Evolutionary conservation across 2,888 invertebrate species (phyloP).

Genomic region (Latheticus oryzae): DNA sequence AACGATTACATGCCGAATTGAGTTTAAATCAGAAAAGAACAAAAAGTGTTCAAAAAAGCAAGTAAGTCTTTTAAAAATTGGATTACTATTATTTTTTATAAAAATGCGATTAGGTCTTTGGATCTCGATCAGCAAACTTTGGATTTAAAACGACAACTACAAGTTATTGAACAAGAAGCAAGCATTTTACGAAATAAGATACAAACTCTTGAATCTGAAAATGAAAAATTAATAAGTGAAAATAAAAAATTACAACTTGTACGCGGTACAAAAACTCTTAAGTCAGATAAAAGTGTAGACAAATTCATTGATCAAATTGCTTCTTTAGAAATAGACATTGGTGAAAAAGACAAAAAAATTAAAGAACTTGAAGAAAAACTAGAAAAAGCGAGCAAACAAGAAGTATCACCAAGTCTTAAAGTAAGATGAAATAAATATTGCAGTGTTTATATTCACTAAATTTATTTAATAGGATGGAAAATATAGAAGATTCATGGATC

Average conservation of each 20-base stretch:
- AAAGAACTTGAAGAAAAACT: slow-evolving; percentile 67
- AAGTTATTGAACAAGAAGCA: slow-evolving; percentile 83
- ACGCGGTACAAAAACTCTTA: slow-evolving; percentile 69
- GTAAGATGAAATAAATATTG: too few species aligned
- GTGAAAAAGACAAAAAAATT: slow-evolving; percentile 71
- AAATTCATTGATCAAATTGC: slow-evolving; percentile 73
- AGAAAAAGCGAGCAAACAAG: slow-evolving; percentile 61
- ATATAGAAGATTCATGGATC: slow-evolving; percentile 75
- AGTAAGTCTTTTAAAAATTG: slow-evolving; percentile 67
- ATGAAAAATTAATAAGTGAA: slow-evolving; percentile 79
- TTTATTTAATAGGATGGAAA: slow-evolving; percentile 69
- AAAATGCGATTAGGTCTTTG: slow-evolving; percentile 67
- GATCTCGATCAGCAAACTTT: slow-evolving; percentile 74
- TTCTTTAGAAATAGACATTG: slow-evolving; percentile 73
- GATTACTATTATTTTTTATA: slow-evolving; percentile 18
- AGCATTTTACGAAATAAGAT: slow-evolving; percentile 75
- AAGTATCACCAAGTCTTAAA: slow-evolving; percentile 22
- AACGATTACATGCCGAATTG: slow-evolving; percentile 79
- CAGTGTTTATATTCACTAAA: slow-evolving; percentile 9
- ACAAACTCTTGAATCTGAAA: slow-evolving; percentile 78
- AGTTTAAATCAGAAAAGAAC: slow-evolving; percentile 71
- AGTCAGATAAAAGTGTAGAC: slow-evolving; percentile 69
- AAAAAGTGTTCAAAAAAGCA: slow-evolving; percentile 74
- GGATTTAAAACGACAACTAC: slow-evolving; percentile 79
- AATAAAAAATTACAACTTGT: slow-evolving; percentile 77